A percentile compares a stretch with the other conserved stretches of the same genome.
Conservation (phyloP, 2,113 vertebrate genomes). For the Globicephala melas region DNA sequence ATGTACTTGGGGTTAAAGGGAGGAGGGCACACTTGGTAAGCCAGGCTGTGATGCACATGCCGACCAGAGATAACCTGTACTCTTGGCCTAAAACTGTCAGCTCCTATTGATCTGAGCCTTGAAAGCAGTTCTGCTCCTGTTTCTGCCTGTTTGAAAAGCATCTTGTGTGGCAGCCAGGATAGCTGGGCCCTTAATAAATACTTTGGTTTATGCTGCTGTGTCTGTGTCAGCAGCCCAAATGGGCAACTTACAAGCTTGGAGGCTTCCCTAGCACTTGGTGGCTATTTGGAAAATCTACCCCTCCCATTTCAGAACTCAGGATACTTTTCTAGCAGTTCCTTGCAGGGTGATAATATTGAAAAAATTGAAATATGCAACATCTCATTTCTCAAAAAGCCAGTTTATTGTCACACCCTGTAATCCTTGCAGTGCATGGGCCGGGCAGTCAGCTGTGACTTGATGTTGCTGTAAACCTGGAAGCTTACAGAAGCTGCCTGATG, state of each 20-base stretch:
- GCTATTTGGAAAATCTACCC: neutral
- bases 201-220: neutral
- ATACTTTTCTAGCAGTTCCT: constrained; percentile 44
- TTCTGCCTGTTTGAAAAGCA: neutral
- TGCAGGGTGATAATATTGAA: constrained; percentile 10
- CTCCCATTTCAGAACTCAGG: neutral
- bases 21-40: neutral
- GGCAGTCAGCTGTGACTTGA: neutral
- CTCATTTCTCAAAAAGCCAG: constrained; percentile 51
- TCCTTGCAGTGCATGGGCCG: neutral
- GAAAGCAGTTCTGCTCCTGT: neutral
- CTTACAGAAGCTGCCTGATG: neutral
- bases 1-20: neutral
- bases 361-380: constrained; percentile 8
- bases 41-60: fast-evolving
- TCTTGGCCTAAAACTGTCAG: neutral
- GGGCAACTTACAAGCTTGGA: neutral
- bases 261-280: neutral
- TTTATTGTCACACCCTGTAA: constrained; percentile 9
- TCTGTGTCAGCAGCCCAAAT: constrained; percentile 28
- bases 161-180: constrained; percentile 40
- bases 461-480: neutral
- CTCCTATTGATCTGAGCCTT: neutral
- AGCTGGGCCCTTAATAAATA: constrained; percentile 58
- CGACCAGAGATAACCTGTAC: neutral